Evolutionary conservation across 2,888 invertebrate species (phyloP).

Genomic region (Aphodius sticticus): DNA sequence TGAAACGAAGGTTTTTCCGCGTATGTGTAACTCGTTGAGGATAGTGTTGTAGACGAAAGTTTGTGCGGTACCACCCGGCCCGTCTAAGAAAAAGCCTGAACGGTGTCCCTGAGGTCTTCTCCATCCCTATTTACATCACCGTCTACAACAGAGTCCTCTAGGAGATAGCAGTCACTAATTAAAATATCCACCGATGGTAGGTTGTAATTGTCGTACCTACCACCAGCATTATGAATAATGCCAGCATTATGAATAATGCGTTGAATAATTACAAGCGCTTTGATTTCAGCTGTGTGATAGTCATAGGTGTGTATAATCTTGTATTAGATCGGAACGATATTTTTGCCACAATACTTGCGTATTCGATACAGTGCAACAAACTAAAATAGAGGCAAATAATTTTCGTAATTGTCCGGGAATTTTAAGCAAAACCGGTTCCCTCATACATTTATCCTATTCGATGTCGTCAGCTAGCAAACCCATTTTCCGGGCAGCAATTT

Average conservation of each 20-base stretch:
- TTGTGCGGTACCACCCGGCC: not conserved
- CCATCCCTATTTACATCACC: not conserved
- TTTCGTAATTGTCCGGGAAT: conserved; percentile 45
- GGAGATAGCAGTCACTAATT: not conserved
- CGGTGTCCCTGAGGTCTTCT: not conserved
- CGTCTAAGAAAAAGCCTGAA: not conserved
- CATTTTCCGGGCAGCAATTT: not conserved
- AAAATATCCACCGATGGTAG: not conserved
- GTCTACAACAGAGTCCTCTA: not conserved
- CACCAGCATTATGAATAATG: not conserved
- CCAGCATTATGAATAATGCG: not conserved
- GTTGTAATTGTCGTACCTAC: not conserved
- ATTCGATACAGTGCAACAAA: not conserved
- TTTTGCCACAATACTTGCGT: not conserved
- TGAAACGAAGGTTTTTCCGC: conserved; percentile 38
- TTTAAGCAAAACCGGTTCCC: not conserved
- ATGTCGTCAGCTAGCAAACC: conserved; percentile 10
- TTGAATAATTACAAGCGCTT: not conserved
- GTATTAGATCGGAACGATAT: conserved; percentile 34
- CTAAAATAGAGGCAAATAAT: conserved; percentile 44
- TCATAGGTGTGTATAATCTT: not conserved
- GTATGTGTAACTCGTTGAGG: too few species aligned
- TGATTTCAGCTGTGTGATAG: not conserved
- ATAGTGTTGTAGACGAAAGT: not conserved
- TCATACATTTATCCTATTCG: conserved; percentile 10